Evolutionary conservation across 2,113 vertebrate species (phyloP), one percentile per base, ranked within the genome.

Genomic region (Platysternon megacephalum): DNA sequence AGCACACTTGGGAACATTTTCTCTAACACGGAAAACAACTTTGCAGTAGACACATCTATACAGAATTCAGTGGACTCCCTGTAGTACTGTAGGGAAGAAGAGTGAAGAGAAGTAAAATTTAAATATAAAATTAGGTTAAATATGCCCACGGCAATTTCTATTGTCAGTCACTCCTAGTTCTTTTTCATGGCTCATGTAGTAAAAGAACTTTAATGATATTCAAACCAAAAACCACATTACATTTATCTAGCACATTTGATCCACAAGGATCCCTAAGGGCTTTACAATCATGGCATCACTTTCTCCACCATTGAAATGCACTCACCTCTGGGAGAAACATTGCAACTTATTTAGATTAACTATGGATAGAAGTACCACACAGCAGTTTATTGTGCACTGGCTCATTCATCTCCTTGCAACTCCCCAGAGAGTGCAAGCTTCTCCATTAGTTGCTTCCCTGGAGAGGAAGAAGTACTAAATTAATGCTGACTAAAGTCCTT

Each of bases 11-110:
- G 79, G 91, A 95, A n/a, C 13, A 35, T 92, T 93, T 93, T 2
- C 5, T 46, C 87, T 92, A 65, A 89, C 42, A 82, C 28, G 21
- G n/a, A 90, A 96, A 94, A 55, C 17, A 94, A 6, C 26, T 11
- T 26, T 94, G 85, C 91, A 95, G 78, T 80, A 9, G 13, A 92
- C 35, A 5, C 3, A 89, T 87, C 86, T 91, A 72, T 51, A 89
- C 51, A 52, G 6, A 89, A 87, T 96, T 94, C 83, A 94, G 72
- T 46, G 39, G 10, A 84, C 1, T 86, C 48, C 94, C 84, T 91
- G 85, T 91, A 86, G 35, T 42, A 72, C 44, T 86, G 58, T n/a
- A 84, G 87, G 82, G 79, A 93, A 91, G 92, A 72, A 83, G 93
- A 49, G 32, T 2, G 32, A 80, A 44, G 42, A 58, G 46, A 79